Base-by-base conservation (phyloP, 2,113 vertebrate genomes). In the Neodon shergylaensis region DNA sequence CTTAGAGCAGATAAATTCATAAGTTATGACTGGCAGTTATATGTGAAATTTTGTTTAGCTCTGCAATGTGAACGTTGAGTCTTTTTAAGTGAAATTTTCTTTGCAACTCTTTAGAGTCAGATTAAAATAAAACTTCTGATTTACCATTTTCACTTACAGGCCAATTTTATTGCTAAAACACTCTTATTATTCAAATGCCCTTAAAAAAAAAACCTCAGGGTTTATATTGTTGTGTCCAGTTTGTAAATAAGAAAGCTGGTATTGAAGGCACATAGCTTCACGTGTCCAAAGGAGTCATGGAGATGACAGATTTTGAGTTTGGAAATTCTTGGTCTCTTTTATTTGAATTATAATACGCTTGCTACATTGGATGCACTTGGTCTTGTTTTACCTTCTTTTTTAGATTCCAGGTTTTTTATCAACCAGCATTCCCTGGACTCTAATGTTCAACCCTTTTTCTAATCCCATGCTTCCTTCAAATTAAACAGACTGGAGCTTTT, bases 41-140 rank as follows among this genome's bases (percentile, higher is more conserved):
- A 94, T n/a, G 83, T 70, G n/a, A 95, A 96, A 94, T 94, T 93
- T 74, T 91, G 66, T 88, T 95, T 93, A 95, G 79, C 39, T 73
- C 79, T 28, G 83, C 33, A 93, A n/a, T 84, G 76, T 54, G 33
- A 58, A 93, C 83, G 26, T 65, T 92, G 19, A 78, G 3, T 90
- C 7, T 92, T 77, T 90, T 1, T 54, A 94, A 90, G 22, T 61
- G 63, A 87, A 93, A 90, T 74, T 12, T 90, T 14, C 49, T n/a
- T 81, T 93, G 44, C 22, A 39, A 94, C 26, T 92, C 49, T 91
- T 47, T 39, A 90, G 47, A 84, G 81, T 94, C 54, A 90, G 26
- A 76, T 87, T 96, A 21, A 81, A 90, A 58, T 91, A 91, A 85
- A 66, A 91, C 65, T 24, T 93, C 16, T 44, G n/a, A 93, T 92